Evolutionary conservation across 2,888 invertebrate species (phyloP).

Genomic region (Galerucella pusilla): DNA sequence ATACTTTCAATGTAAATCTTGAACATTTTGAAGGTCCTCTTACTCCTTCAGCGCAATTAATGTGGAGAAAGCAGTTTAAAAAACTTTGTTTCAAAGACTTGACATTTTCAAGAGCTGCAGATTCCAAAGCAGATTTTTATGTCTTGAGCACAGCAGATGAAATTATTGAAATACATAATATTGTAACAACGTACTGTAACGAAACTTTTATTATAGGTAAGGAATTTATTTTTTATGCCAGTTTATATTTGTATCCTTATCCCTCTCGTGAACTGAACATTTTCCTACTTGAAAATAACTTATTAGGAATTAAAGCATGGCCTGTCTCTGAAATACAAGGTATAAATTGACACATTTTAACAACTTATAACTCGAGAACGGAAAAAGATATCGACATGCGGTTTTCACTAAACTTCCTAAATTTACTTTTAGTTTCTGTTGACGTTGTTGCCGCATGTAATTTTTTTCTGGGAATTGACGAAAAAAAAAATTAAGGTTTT

Average conservation of each 20-base stretch:
- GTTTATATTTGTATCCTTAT: not conserved
- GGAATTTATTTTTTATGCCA: not conserved
- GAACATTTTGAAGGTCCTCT: not conserved
- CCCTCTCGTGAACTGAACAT: not conserved
- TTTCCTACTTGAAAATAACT: not conserved
- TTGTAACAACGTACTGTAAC: too few species aligned
- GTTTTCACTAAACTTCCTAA: too few species aligned
- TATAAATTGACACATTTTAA: too few species aligned
- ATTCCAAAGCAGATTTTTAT: not conserved
- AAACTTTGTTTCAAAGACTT: not conserved
- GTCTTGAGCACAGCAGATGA: not conserved
- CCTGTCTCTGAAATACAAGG: not conserved
- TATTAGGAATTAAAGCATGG: not conserved
- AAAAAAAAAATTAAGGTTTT: too few species aligned
- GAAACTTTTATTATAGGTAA: not conserved
- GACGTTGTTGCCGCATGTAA: too few species aligned
- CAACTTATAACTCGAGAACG: too few species aligned
- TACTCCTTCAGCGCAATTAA: not conserved
- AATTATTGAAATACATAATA: too few species aligned
- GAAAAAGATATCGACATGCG: too few species aligned
- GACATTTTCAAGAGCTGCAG: not conserved
- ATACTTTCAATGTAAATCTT: not conserved
- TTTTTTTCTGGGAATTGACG: too few species aligned
- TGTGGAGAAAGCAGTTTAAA: not conserved
- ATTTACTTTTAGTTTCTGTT: too few species aligned